These are phyloP conservation scores for Drosophila ogumai DNA, from an alignment of 1,140 invertebrate species.

Conservation along the genomic window DNA sequence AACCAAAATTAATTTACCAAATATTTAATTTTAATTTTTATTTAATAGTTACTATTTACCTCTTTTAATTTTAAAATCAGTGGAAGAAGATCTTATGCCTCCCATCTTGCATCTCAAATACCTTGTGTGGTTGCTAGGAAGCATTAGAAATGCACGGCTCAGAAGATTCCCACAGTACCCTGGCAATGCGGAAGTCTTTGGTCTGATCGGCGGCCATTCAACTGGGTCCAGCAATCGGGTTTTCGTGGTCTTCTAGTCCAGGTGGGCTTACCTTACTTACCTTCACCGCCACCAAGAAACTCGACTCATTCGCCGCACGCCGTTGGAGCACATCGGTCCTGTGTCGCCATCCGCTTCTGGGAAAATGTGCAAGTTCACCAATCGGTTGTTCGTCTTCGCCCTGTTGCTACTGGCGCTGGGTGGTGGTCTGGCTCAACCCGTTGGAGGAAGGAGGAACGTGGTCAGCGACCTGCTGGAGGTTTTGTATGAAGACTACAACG, in stretches of 20 bases:
- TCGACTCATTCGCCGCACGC: slow-evolving; percentile 60
- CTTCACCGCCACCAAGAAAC: slow-evolving; percentile 31
- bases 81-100: background rate
- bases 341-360: slow-evolving; percentile 12
- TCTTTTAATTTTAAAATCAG: background rate
- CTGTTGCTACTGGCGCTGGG: slow-evolving; percentile 42
- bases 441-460: slow-evolving; percentile 36
- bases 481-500: slow-evolving; percentile 65
- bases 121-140: slow-evolving; percentile 34
- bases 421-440: slow-evolving; percentile 18
- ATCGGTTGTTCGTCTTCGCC: slow-evolving; percentile 75
- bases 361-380: slow-evolving; percentile 81
- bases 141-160: slow-evolving; percentile 56
- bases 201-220: slow-evolving; percentile 59
- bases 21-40: background rate
- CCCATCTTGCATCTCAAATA: background rate
- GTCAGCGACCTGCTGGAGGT: slow-evolving; percentile 61
- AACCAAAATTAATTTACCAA: too few relatives aligned
- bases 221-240: slow-evolving; percentile 68
- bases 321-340: slow-evolving; percentile 61
- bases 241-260: slow-evolving; percentile 48
- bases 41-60: background rate
- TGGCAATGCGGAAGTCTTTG: slow-evolving; percentile 77
- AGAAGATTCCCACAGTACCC: slow-evolving; percentile 57
- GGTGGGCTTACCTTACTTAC: slow-evolving; percentile 61